Evolutionary conservation across 2,888 invertebrate species (phyloP).

Genomic region (Heterodera filipjevi): DNA sequence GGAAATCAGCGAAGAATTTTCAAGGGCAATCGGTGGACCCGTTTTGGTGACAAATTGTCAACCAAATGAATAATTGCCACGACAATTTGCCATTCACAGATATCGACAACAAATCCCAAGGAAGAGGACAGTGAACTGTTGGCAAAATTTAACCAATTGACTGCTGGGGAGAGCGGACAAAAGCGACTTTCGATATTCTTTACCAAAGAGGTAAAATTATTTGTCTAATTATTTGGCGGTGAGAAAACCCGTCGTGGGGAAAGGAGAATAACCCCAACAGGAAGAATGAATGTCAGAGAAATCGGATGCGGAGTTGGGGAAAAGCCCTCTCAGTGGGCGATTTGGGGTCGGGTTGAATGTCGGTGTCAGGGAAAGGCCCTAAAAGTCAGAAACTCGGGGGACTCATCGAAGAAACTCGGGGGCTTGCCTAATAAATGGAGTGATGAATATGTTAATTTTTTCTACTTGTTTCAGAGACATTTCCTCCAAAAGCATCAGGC

Average conservation of each 20-base stretch:
- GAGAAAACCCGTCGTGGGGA: too few species aligned
- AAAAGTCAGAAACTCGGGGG: too few species aligned
- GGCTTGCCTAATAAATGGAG: background rate
- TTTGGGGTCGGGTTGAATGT: too few species aligned
- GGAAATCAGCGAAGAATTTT: conserved; percentile 34
- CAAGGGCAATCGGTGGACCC: conserved; percentile 1
- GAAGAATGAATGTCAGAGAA: too few species aligned
- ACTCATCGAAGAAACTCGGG: too few species aligned
- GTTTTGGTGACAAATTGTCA: background rate
- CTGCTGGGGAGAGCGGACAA: background rate
- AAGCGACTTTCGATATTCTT: conserved; percentile 14
- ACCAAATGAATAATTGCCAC: background rate
- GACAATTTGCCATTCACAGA: background rate
- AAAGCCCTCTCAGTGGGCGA: too few species aligned
- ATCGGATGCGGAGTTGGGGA: too few species aligned
- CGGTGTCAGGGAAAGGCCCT: too few species aligned
- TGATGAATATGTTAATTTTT: background rate
- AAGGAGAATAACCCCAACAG: too few species aligned
- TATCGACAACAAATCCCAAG: background rate
- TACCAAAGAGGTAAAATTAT: background rate
- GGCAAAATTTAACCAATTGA: background rate
- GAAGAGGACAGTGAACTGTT: conserved; percentile 2
- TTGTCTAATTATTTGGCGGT: background rate
- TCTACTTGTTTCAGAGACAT: conserved; percentile 6
- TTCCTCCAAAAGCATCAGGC: conserved; percentile 24